Conservation (phyloP, 2,797 vertebrate species). For the Cirrhinus mrigala region DNA sequence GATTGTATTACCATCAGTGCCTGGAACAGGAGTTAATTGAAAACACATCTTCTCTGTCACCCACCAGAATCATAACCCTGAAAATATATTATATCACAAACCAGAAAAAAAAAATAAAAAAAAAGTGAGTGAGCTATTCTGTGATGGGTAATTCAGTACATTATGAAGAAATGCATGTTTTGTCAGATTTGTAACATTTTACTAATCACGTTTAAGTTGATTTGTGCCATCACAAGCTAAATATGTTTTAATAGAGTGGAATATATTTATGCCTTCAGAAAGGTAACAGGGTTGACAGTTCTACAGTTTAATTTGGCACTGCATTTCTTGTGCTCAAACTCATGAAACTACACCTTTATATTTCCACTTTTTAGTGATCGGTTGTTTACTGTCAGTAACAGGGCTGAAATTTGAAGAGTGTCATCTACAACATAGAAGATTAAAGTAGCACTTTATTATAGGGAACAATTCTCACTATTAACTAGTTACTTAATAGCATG, state of each 20-base stretch:
- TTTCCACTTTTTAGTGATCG: neutral
- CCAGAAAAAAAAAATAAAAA: neutral
- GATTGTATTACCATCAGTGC: constrained; percentile 76
- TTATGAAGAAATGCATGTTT: constrained; percentile 68
- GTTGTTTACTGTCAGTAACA: neutral
- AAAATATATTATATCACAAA: constrained; percentile 68
- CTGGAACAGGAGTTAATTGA: constrained; percentile 78
- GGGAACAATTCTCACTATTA: no score
- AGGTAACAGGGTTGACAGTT: neutral
- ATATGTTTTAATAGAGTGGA: neutral
- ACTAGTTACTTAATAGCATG: no score
- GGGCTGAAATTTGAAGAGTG: neutral
- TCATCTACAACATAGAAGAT: no score
- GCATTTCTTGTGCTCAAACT: neutral
- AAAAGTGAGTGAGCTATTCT: constrained; percentile 34
- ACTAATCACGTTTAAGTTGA: neutral
- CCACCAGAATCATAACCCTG: constrained; percentile 72
- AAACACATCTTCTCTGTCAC: constrained; percentile 77
- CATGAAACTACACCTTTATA: neutral
- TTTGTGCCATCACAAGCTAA: neutral
- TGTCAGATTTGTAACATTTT: no score
- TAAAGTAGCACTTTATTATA: no score
- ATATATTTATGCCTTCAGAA: neutral
- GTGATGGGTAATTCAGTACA: constrained; percentile 58
- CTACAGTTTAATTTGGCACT: neutral